Evolutionary conservation across 2,797 vertebrate species (phyloP).

Genomic region (Hozukius guyotensis): DNA sequence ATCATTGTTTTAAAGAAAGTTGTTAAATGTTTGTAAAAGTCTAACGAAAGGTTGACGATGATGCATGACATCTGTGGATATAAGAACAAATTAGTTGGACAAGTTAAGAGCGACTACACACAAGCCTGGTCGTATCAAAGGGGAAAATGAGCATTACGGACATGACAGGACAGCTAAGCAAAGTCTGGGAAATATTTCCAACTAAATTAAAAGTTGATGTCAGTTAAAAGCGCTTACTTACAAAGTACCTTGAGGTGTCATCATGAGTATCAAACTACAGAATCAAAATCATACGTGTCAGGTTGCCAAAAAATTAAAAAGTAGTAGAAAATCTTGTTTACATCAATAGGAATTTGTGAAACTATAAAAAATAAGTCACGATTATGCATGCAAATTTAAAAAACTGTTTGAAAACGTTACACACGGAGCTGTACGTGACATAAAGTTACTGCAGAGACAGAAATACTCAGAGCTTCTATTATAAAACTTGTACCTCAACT

Average conservation of each 20-base stretch:
- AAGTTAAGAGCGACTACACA: not conserved
- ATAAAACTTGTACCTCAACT: not conserved
- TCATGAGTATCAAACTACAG: not conserved
- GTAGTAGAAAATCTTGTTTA: not conserved
- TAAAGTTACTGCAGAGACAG: not conserved
- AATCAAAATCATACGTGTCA: not conserved
- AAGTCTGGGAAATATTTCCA: not conserved
- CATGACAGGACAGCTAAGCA: not conserved
- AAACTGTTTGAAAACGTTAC: not conserved
- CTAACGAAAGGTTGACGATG: conserved; percentile 5
- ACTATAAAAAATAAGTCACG: not conserved
- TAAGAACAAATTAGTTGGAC: not conserved
- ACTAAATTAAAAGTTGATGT: not conserved
- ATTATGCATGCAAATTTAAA: conserved; percentile 12
- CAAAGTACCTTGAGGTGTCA: not conserved
- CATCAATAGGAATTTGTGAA: not conserved
- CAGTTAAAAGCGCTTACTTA: not conserved
- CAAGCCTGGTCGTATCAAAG: not conserved
- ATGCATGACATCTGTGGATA: not conserved
- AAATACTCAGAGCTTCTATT: not conserved
- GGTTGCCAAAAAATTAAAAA: not conserved
- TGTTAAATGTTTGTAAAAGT: conserved; percentile 36
- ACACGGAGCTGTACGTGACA: not conserved
- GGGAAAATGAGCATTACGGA: not conserved
- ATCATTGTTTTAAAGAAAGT: conserved; percentile 11